Evolutionary conservation across 2,888 invertebrate genomes (phyloP).

Genomic region (Allygus modestus): DNA sequence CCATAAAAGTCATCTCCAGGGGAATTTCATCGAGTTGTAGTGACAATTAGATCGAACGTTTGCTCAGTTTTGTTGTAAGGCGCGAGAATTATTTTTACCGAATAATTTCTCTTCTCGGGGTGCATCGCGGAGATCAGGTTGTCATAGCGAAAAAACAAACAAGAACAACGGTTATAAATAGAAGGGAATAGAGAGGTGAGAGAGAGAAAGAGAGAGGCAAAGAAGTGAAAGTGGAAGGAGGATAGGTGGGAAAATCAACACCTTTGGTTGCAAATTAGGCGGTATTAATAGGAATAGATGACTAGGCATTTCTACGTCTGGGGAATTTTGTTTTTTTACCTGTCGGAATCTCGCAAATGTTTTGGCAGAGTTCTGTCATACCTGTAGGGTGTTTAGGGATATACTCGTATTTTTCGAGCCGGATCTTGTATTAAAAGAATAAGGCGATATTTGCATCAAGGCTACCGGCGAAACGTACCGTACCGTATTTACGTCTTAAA

Average conservation of each 20-base stretch:
- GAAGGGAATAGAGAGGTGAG: too few relatives aligned
- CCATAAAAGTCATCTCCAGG: neutral
- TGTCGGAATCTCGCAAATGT: too few relatives aligned
- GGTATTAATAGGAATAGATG: neutral
- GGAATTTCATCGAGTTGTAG: neutral
- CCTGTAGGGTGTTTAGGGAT: too few relatives aligned
- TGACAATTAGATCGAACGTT: neutral
- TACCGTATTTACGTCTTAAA: too few relatives aligned
- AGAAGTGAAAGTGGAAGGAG: neutral
- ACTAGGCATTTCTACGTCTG: neutral
- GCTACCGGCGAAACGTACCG: too few relatives aligned
- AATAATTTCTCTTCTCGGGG: neutral
- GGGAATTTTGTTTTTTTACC: slow-evolving; percentile 12
- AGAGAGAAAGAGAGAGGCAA: neutral
- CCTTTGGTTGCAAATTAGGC: neutral
- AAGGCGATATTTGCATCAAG: too few relatives aligned
- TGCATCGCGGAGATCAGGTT: neutral
- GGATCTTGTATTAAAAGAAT: too few relatives aligned
- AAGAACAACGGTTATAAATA: neutral
- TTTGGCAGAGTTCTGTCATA: too few relatives aligned
- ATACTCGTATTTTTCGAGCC: too few relatives aligned
- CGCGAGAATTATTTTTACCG: neutral
- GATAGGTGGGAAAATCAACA: neutral
- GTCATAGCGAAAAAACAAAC: slow-evolving; percentile 9
- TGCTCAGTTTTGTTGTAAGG: too few relatives aligned